Percentiles rank a stretch among this genome's conserved stretches.
These are phyloP conservation scores for Drosophila sproati DNA, from an alignment of 1,140 invertebrate species.

Conservation along the genomic window DNA sequence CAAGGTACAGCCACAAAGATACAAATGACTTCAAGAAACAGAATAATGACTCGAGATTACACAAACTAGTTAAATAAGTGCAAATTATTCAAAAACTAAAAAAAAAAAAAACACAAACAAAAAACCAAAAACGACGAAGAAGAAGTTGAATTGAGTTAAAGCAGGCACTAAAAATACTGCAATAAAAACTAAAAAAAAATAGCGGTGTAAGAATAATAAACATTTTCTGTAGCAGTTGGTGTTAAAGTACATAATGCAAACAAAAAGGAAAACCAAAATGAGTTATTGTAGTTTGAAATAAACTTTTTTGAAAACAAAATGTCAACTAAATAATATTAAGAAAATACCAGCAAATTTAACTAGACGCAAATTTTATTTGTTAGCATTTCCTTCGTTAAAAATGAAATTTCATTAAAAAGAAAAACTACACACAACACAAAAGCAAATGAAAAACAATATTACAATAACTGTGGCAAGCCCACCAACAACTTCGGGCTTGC, in stretches of 20 bases:
- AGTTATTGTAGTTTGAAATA: constrained; percentile 73
- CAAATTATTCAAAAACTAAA: constrained; percentile 47
- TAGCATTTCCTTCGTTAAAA: constrained; percentile 58
- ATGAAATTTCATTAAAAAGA: constrained; percentile 13
- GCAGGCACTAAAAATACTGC: constrained; percentile 43
- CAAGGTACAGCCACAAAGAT: constrained; percentile 62
- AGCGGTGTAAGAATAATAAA: constrained; percentile 34
- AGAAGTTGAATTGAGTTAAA: constrained; percentile 2
- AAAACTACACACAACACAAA: constrained; percentile 41
- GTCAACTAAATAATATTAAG: constrained; percentile 65
- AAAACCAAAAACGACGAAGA: constrained; percentile 21
- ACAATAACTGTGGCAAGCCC: constrained; percentile 82
- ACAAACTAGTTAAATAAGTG: constrained; percentile 42
- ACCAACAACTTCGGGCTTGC: constrained; percentile 65
- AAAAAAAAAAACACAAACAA: constrained; percentile 30
- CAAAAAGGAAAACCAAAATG: constrained; percentile 27
- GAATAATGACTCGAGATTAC: constrained; percentile 28
- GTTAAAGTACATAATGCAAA: constrained; percentile 57
- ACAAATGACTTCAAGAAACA: constrained; percentile 54
- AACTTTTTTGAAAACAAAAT: constrained; percentile 43
- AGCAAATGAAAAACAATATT: constrained; percentile 78
- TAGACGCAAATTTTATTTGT: constrained; percentile 70
- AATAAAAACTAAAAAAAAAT: constrained; percentile 46
- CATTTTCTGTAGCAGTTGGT: constrained; percentile 70
- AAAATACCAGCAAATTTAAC: constrained; percentile 53